Evolutionary conservation across 2,113 vertebrate species (phyloP), one percentile per base, ranked within the genome.

Genomic region (Micronycteris hirsuta): DNA sequence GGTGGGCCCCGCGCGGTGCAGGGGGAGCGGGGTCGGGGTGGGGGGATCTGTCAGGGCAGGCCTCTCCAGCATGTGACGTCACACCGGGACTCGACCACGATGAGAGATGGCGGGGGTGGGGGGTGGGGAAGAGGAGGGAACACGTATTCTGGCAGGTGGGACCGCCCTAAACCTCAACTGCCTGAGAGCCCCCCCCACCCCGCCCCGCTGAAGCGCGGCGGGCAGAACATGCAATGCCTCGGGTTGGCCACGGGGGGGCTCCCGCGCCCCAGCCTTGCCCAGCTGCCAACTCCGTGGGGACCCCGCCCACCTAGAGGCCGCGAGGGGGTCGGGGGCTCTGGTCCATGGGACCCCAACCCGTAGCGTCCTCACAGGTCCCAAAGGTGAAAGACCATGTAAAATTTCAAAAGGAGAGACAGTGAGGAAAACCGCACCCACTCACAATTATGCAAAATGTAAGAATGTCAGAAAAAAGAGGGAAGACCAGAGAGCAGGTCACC

Each of bases 161-260:
- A 13, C 43, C 12, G 26, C 70, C 4, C 2, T 43, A 3, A 28
- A 11, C 7, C 36, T 5, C 61, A 12, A 36, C 38, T 3, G 22
- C 7, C 13, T 1, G 1, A 0, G 71, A 17, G 61, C 73, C 56
- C 10, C 33, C n/a, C n/a, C n/a, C n/a, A n/a, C n/a, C n/a, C n/a
- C n/a, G n/a, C 5, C 16, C 1, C 24, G 12, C 61, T 0, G 1
- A 3, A 20, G 12, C 8, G 1, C 2, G 24, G 33, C 24, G 0
- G 28, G 67, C 31, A 31, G 54, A 13, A 22, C 31, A 0, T 7
- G 86, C 86, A 19, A 22, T 43, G 36, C 56, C 3, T 1, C 22
- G 8, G 36, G 10, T 7, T 31, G 63, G 43, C 73, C 93, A 45
- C 73, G 0, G 52, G 81, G 19, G 26, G 87, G n/a, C n/a, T 1